These are phyloP conservation scores for Cephus runcator DNA, from an alignment of 2,888 invertebrate species.

Conservation along the genomic window DNA sequence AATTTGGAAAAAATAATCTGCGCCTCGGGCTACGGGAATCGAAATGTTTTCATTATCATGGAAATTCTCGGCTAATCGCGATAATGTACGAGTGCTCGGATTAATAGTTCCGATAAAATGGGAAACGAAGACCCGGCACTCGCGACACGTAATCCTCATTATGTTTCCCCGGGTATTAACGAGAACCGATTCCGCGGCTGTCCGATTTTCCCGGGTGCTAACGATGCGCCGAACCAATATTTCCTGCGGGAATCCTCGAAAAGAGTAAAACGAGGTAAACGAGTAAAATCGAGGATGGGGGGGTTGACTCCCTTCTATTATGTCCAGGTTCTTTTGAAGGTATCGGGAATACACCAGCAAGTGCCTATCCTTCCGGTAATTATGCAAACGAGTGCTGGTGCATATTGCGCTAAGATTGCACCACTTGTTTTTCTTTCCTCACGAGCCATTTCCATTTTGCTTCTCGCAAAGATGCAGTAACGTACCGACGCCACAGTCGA, in stretches of 20 bases:
- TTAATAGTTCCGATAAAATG: conserved; percentile 32
- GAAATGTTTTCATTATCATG: not conserved
- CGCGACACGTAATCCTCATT: conserved; percentile 47
- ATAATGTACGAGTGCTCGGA: conserved; percentile 19
- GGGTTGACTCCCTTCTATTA: not conserved
- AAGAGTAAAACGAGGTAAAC: conserved; percentile 2
- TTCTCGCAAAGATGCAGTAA: not conserved
- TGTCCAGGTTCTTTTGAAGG: not conserved
- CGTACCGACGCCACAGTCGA: not conserved
- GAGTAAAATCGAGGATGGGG: not conserved
- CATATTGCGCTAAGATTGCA: not conserved
- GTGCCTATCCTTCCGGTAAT: not conserved
- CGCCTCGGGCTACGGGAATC: not conserved
- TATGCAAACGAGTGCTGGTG: not conserved
- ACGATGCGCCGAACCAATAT: not conserved
- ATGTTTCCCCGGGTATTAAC: conserved; percentile 44
- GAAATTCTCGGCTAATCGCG: not conserved
- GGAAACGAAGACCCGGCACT: conserved; percentile 7
- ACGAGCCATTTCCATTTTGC: not conserved
- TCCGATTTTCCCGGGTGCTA: not conserved
- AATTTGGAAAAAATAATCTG: not conserved
- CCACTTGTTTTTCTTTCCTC: not conserved
- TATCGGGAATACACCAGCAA: not conserved
- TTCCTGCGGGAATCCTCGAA: conserved; percentile 1
- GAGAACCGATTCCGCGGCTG: conserved; percentile 17